Evolutionary conservation across 1,140 invertebrate genomes (phyloP), one percentile per base, ranked within the genome.

Genomic region (Leptoteleia sp.): DNA sequence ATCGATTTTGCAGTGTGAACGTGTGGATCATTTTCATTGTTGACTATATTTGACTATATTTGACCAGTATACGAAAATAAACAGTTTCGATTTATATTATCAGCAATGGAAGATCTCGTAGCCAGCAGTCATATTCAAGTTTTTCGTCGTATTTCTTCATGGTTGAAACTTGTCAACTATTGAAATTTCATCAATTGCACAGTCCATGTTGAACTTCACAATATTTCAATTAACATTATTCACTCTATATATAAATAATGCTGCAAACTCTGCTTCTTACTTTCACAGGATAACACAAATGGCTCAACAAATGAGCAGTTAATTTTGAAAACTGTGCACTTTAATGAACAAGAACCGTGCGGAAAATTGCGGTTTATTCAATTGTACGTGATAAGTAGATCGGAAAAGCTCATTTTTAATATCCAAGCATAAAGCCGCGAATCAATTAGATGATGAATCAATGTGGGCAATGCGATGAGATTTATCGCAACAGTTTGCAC

Each of bases 1-100:
- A 70, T 72, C 55, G 38, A 76, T 70, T 76, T 68, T 47, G 12
- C 42, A 13, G 35, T 42, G 48, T 25, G 48, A 76, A 47, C 54
- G 45, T 37, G 62, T 61, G 45, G 38, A 54, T 76, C 54, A 76
- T 68, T 62, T 64, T 47, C 37, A 42, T 48, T 35, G 11, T 35
- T 27, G 37, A 42, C 3, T 47, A 15, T 4, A 54, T 47, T 55
- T 37, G 27, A 11, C 33, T 11, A 54, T n/a, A 11, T 3, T n/a
- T n/a, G n/a, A 45, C 1, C 8, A 11, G 0, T 47, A 12, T 43
- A 45, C 25, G n/a, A 40, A 42, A 67, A 52, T 45, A 52, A 50
- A 50, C n/a, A 15, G n/a, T 27, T 35, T 17, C 43, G 19, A 17
- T 40, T 12, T 45, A 33, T 45, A 35, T 9, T 5, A 25, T 13